phyloP scores from a whole-genome alignment of 2,113 vertebrate species.

The Puffinus mauretanicus region DNA sequence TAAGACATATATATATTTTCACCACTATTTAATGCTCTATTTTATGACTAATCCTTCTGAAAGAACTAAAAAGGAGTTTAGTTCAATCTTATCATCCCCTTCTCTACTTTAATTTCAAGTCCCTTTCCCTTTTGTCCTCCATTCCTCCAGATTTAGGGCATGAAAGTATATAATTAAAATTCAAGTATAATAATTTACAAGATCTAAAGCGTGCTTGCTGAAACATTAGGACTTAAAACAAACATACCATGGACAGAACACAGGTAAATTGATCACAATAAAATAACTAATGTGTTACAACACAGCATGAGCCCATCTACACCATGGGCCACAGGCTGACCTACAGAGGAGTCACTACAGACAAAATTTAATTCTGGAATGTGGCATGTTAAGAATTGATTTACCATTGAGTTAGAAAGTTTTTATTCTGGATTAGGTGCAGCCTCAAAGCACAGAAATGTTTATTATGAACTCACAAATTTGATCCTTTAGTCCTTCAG shows the following conservation, averaged over 20 bases:
- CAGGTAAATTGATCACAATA: background rate
- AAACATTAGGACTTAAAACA: background rate
- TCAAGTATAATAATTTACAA: background rate
- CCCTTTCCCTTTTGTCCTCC: background rate
- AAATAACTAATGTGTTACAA: background rate
- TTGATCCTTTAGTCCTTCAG: background rate
- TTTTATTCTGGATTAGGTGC: background rate
- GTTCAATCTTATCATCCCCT: background rate
- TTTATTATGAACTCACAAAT: background rate
- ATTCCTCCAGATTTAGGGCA: background rate
- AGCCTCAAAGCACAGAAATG: background rate
- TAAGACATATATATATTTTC: background rate
- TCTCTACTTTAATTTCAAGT: background rate
- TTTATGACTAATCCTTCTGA: background rate
- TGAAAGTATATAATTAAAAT: background rate
- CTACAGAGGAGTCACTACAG: background rate
- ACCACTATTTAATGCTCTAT: background rate
- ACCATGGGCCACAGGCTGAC: rapidly evolving
- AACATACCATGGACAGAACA: background rate
- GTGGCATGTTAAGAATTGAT: rapidly evolving
- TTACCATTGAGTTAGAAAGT: rapidly evolving
- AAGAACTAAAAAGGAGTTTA: background rate
- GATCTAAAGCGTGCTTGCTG: background rate
- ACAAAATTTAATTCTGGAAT: rapidly evolving
- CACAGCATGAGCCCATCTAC: rapidly evolving